A percentile compares a stretch with the other conserved stretches of the same genome.
phyloP scores from a whole-genome alignment of 2,888 invertebrate genomes.

The Machimus atricapillus region DNA sequence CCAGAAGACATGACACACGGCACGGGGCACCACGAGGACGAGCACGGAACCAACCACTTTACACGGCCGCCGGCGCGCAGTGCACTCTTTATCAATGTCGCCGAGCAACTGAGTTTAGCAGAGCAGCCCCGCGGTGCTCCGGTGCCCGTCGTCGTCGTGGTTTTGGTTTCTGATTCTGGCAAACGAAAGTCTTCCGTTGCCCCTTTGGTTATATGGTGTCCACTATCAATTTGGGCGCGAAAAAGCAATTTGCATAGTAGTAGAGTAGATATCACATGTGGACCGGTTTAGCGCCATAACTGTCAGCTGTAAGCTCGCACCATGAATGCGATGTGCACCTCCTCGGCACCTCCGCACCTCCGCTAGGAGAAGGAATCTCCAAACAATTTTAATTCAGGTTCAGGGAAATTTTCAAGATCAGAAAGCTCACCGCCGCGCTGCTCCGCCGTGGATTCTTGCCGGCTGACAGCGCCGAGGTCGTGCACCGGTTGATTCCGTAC shows the following conservation, averaged over 20 bases:
- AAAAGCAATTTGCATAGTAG: slow-evolving; percentile 37
- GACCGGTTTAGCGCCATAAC: slow-evolving; percentile 35
- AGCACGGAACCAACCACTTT: not conserved
- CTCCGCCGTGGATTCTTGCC: not conserved
- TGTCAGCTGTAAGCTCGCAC: slow-evolving; percentile 34
- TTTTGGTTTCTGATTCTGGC: not conserved
- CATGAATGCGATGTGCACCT: not conserved
- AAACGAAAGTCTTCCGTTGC: slow-evolving; percentile 14
- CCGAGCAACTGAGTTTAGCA: slow-evolving; percentile 22
- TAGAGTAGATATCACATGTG: slow-evolving; percentile 40
- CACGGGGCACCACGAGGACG: not conserved
- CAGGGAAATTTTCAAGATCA: slow-evolving; percentile 32
- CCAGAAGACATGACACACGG: not conserved
- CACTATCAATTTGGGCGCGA: slow-evolving; percentile 37
- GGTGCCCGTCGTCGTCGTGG: not conserved
- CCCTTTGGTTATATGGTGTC: not conserved
- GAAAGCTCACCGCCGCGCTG: not conserved
- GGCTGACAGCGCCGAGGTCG: not conserved
- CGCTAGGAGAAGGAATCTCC: slow-evolving; percentile 13
- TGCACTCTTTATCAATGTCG: slow-evolving; percentile 30
- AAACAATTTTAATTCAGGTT: slow-evolving; percentile 7
- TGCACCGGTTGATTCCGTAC: not conserved
- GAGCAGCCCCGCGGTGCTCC: not conserved
- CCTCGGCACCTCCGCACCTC: not conserved
- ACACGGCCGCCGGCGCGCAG: not conserved